phyloP scores from a whole-genome alignment of 2,113 vertebrate species.

The Ahaetulla prasina region DNA sequence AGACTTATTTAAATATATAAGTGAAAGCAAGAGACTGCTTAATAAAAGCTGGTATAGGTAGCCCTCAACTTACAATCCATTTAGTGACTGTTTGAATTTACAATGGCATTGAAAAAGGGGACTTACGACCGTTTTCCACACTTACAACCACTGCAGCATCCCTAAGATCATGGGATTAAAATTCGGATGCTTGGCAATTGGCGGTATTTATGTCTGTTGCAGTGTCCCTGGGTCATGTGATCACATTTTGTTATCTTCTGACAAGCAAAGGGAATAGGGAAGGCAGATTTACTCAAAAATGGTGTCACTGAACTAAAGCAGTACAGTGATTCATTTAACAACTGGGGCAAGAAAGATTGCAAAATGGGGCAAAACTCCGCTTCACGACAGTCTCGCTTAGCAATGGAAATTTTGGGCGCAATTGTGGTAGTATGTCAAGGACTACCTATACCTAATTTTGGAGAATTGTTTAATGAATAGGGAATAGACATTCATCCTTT shows the following conservation, averaged over 20 bases:
- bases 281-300: not conserved
- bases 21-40: not conserved
- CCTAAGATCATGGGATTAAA: not conserved
- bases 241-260: not conserved
- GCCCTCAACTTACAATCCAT: not conserved
- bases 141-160: not conserved
- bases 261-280: not conserved
- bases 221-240: not conserved
- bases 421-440: not conserved
- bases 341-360: not conserved
- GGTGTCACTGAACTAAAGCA: not conserved
- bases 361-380: not conserved
- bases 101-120: not conserved
- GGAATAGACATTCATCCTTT: not conserved
- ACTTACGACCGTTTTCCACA: not conserved
- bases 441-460: not conserved
- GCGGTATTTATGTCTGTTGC: not conserved
- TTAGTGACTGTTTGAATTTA: not conserved
- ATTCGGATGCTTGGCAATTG: not conserved
- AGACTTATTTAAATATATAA: not conserved
- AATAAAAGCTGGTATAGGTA: not conserved
- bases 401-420: not conserved
- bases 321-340: not conserved
- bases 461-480: not conserved
- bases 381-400: not conserved